These are phyloP conservation scores for Sminthopsis crassicaudata DNA, from an alignment of 2,113 vertebrate species.

Conservation along the genomic window DNA sequence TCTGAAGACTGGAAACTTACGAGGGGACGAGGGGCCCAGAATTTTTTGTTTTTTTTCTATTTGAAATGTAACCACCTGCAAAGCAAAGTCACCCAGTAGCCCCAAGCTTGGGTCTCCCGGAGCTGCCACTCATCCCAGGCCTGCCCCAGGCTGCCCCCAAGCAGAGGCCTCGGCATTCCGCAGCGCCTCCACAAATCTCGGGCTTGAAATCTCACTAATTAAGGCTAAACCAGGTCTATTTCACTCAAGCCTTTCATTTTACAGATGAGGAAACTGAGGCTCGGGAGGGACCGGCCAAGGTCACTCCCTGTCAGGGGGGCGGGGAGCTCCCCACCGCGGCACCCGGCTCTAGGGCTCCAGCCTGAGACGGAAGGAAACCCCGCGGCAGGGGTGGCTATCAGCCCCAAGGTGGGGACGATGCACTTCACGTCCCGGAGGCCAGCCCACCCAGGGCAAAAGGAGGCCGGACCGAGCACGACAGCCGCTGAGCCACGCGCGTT, in stretches of 20 bases:
- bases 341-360: no score
- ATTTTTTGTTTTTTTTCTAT: constrained; percentile 27
- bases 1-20: background rate
- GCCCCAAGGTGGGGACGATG: no score
- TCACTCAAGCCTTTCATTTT: constrained; percentile 33
- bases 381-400: no score
- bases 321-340: no score
- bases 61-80: constrained; percentile 32
- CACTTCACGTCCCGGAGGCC: background rate
- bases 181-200: background rate
- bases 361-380: no score
- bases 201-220: constrained; percentile 19
- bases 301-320: background rate
- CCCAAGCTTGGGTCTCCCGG: no score
- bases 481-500: no score
- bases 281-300: background rate
- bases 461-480: no score
- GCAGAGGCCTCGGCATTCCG: background rate
- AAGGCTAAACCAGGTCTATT: constrained; percentile 39
- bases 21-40: background rate
- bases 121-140: no score
- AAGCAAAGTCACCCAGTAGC: background rate
- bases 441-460: no score
- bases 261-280: background rate
- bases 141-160: no score